These are phyloP conservation scores for Lapara coniferarum DNA, from an alignment of 2,888 invertebrate species.

Conservation along the genomic window DNA sequence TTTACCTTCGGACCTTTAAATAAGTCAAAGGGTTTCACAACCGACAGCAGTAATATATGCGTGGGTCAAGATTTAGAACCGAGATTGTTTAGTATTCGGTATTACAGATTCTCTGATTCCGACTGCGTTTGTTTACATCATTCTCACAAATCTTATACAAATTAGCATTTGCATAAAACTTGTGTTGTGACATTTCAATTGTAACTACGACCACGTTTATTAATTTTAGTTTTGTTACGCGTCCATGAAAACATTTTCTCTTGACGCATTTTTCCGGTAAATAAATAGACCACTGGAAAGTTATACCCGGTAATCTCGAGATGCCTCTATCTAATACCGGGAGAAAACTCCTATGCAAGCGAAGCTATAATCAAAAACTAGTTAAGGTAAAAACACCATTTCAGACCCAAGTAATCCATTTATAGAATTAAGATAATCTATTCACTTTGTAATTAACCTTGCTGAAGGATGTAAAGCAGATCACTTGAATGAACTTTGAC, in stretches of 20 bases:
- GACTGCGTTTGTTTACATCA: slow-evolving; percentile 2
- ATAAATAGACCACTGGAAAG: too few relatives aligned
- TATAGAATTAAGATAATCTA: slow-evolving; percentile 5
- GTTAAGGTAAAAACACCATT: neutral
- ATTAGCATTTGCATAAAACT: slow-evolving; percentile 3
- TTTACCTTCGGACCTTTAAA: slow-evolving; percentile 17
- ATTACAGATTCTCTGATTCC: neutral
- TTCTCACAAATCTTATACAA: slow-evolving; percentile 9
- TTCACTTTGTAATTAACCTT: slow-evolving; percentile 49
- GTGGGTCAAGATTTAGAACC: slow-evolving; percentile 21
- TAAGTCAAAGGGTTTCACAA: slow-evolving; percentile 14
- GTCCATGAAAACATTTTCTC: too few relatives aligned
- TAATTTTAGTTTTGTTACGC: neutral
- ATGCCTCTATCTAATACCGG: too few relatives aligned
- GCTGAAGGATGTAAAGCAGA: slow-evolving; percentile 43
- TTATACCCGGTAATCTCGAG: too few relatives aligned
- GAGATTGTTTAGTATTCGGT: slow-evolving; percentile 3
- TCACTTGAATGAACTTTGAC: slow-evolving; percentile 12
- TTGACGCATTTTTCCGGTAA: too few relatives aligned
- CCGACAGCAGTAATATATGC: slow-evolving; percentile 11
- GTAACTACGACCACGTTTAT: neutral
- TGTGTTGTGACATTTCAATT: neutral
- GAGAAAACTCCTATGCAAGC: too few relatives aligned
- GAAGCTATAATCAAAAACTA: neutral
- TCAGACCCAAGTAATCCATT: neutral